Conservation (phyloP, 2,113 vertebrate genomes). For the Cygnus atratus region DNA sequence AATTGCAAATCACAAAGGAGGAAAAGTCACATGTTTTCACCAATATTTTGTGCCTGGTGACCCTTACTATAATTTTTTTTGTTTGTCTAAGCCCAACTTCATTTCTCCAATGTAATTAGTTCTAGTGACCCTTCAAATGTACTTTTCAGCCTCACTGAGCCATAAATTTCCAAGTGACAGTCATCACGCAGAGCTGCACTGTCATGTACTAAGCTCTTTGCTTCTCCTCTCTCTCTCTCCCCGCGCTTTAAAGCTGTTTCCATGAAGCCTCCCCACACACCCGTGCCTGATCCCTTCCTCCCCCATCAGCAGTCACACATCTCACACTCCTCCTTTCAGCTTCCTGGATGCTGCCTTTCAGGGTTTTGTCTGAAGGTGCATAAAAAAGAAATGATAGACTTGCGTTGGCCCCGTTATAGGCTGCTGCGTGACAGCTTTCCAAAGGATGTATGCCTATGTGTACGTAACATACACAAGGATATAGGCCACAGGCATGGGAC, state of each 20-base stretch:
- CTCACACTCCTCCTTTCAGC: neutral
- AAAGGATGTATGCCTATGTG: neutral
- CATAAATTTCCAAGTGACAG: neutral
- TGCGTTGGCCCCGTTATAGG: neutral
- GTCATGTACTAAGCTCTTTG: neutral
- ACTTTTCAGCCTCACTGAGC: conserved; percentile 3
- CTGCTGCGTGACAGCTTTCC: neutral
- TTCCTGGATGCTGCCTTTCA: neutral
- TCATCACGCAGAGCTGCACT: neutral
- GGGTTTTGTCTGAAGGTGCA: conserved; percentile 25
- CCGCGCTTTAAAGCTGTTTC: neutral
- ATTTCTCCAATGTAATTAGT: conserved; percentile 37
- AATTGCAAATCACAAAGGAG: neutral
- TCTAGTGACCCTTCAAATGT: conserved; percentile 1
- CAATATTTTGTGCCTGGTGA: neutral
- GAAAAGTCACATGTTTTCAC: neutral
- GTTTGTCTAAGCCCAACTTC: conserved; percentile 1
- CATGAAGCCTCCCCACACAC: neutral
- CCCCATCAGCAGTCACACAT: neutral
- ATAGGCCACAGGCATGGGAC: neutral
- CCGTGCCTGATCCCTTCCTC: neutral
- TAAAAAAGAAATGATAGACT: neutral
- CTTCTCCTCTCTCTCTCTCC: neutral
- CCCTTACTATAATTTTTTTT: neutral
- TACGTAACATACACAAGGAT: neutral